A percentile compares a stretch with the other conserved stretches of the same genome.
Evolutionary conservation across 2,113 vertebrate species (phyloP).

Genomic region (Daubentonia madagascariensis): DNA sequence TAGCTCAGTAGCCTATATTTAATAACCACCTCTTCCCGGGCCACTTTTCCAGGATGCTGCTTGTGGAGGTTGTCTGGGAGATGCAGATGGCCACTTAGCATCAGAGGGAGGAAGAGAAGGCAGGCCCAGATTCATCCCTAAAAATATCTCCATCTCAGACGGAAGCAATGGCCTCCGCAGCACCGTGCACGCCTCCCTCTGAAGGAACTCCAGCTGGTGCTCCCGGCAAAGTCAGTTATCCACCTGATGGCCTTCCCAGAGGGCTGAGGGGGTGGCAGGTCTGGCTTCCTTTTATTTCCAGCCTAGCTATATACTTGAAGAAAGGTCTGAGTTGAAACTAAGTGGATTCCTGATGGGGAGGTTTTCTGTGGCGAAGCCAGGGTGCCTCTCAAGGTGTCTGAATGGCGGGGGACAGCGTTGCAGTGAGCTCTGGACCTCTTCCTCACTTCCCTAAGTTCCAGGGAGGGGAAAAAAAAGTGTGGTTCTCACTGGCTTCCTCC

Average conservation of each 20-base stretch:
- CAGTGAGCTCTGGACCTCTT: not conserved
- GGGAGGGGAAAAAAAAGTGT: not conserved
- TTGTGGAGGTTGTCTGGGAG: constrained; percentile 67
- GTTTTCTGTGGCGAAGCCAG: not conserved
- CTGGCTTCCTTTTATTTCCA: not conserved
- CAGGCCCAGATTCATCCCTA: constrained; percentile 64
- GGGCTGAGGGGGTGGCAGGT: not conserved
- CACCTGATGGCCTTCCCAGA: not conserved
- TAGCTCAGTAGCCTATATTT: constrained; percentile 43
- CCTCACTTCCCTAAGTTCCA: not conserved
- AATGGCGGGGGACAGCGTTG: not conserved
- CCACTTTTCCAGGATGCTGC: constrained; percentile 24
- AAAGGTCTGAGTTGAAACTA: not conserved
- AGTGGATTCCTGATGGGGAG: not conserved
- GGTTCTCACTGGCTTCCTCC: not conserved
- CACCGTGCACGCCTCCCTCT: not conserved
- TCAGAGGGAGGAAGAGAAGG: constrained; percentile 55
- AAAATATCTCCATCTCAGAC: constrained; percentile 60
- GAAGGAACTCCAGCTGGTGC: not conserved
- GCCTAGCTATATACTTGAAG: not conserved
- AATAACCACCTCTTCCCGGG: constrained; percentile 25
- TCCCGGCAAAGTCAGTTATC: not conserved
- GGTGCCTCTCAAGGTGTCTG: not conserved
- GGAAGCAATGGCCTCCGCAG: not conserved
- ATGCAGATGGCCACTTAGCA: constrained; percentile 74